These are phyloP conservation scores for Rousettus leschenaultii DNA, from an alignment of 2,113 vertebrate genomes.

Conservation along the genomic window DNA sequence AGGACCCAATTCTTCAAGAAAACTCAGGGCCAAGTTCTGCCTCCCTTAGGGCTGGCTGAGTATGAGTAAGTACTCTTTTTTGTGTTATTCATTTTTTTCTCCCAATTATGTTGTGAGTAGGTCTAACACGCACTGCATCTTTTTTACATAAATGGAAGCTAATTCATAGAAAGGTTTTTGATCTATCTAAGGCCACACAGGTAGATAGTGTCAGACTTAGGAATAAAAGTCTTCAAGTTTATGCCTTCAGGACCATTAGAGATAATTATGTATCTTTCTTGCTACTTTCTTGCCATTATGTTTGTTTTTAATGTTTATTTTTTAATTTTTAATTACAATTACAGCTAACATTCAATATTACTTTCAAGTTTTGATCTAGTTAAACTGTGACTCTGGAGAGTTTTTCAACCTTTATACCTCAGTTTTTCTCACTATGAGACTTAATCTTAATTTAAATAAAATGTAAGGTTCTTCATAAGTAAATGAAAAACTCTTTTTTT, in stretches of 20 bases:
- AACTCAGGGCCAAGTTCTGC: neutral
- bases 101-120: neutral
- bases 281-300: neutral
- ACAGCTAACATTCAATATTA: neutral
- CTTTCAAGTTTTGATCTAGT: neutral
- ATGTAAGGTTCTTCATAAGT: neutral
- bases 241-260: neutral
- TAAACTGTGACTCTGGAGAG: slow-evolving; percentile 4
- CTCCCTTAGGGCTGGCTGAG: neutral
- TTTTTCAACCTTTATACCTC: neutral
- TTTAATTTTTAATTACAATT: neutral
- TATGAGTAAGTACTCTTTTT: neutral
- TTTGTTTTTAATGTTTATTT: neutral
- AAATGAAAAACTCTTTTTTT: neutral
- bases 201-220: neutral
- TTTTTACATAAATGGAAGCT: slow-evolving; percentile 12
- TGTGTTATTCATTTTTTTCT: neutral
- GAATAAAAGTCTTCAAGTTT: neutral
- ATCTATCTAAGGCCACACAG: neutral
- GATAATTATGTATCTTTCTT: neutral
- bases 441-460: slow-evolving; percentile 26
- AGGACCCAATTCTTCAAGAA: neutral
- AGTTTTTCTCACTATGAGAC: neutral
- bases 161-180: neutral
- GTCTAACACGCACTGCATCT: neutral